phyloP scores from a whole-genome alignment of 2,113 vertebrate species.

The Ptilonorhynchus violaceus region DNA sequence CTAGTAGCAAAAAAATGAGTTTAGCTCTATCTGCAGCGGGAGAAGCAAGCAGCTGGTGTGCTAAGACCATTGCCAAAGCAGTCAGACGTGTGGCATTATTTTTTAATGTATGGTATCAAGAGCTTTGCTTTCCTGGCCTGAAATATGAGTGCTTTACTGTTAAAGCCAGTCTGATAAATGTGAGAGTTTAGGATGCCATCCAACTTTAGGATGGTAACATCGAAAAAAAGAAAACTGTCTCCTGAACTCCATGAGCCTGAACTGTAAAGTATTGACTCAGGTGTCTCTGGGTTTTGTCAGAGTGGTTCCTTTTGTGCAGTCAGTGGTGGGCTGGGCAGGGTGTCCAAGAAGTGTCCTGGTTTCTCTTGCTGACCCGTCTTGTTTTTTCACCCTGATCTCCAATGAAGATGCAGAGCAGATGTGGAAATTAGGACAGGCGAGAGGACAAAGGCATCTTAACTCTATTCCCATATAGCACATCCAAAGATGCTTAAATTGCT shows the following conservation, averaged over 20 bases:
- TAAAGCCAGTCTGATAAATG: background rate
- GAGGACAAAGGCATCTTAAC: background rate
- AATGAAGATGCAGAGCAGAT: background rate
- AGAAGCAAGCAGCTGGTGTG: background rate
- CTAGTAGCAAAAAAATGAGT: background rate
- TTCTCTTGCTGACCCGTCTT: background rate
- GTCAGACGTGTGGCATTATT: background rate
- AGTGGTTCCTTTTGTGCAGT: background rate
- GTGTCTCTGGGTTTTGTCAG: background rate
- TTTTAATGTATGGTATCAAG: background rate
- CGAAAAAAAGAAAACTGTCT: background rate
- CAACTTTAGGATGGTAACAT: background rate
- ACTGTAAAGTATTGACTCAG: background rate
- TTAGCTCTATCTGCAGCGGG: background rate
- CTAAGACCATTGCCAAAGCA: background rate
- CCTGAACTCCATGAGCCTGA: background rate
- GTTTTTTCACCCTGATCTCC: background rate
- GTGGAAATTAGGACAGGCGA: accelerated
- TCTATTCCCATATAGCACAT: background rate
- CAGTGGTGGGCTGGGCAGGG: accelerated
- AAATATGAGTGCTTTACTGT: background rate
- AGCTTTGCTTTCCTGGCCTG: background rate
- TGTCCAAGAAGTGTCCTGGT: background rate
- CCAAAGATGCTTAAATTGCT: background rate
- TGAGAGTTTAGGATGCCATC: background rate